Base-by-base conservation (phyloP, 2,113 vertebrate genomes). In the Mola mola region DNA sequence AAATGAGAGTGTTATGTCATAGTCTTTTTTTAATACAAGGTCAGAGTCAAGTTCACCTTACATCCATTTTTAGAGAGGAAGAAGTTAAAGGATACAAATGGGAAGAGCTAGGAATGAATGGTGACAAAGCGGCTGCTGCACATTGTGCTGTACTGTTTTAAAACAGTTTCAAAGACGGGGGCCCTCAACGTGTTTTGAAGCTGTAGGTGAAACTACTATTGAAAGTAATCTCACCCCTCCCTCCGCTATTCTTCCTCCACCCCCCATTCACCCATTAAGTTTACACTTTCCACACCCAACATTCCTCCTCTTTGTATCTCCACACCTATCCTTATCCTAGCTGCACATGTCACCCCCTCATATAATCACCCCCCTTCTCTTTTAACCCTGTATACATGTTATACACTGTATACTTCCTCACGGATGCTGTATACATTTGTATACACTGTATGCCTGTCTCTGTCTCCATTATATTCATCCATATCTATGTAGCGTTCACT, bases 401-500 rank as follows among this genome's bases (percentile, higher is more conserved):
- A 80, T 74, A 86, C 81, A 42, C 55, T 71, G 68, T 79, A 82
- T 83, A 77, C 68, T 74, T 87, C 52, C 26, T 76, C 19, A 42
- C 78, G 80, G 57, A 65, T 40, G 70, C 72, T 67, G 85, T 84
- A 79, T 88, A 86, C 78, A 26, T 78, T 67, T 61, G 79, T 82
- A 83, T 76, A 67, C 78, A 8, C 67, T 49, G 70, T 73, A 61
- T 64, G 61, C 65, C 51, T 78, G 56, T 76, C 53, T 78, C 71
- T 78, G 65, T 85, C 86, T 78, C 56, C 81, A 87, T 82, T 86
- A 82, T 90, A 88, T 85, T 73, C 77, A 78, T 85, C 78, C 81
- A 83, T 88, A 88, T 87, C 88, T 82, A 87, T 81, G 88, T 91
- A 90, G 79, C 75, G 17, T 63, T 84, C 75, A 79, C 83, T 84